A percentile compares a stretch with the other conserved stretches of the same genome.
Evolutionary conservation across 2,113 vertebrate species (phyloP).

Genomic region (Camelus bactrianus): DNA sequence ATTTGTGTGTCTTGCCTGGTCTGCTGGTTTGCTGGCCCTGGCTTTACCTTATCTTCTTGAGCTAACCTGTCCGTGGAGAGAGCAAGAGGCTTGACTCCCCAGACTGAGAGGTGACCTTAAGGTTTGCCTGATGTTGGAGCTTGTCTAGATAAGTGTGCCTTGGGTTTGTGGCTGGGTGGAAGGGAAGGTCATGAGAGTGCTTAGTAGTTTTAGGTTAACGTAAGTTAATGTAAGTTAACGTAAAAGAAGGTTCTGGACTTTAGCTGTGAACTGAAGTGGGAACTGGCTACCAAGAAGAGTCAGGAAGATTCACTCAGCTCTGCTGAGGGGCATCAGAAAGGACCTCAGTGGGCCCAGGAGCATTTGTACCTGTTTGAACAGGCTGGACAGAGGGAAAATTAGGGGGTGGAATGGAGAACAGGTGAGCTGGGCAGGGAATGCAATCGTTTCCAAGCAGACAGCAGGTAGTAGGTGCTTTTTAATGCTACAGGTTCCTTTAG

Average conservation of each 20-base stretch:
- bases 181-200: background rate
- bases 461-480: background rate
- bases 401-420: background rate
- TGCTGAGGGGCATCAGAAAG: background rate
- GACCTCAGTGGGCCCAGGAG: background rate
- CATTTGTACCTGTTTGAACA: background rate
- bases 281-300: background rate
- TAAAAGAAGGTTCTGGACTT: conserved; percentile 43
- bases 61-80: background rate
- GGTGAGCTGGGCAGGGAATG: background rate
- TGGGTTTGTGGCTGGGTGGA: background rate
- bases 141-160: background rate
- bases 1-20: background rate
- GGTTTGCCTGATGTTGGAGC: background rate
- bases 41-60: background rate
- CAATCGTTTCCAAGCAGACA: background rate
- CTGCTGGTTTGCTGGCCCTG: background rate
- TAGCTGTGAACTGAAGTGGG: background rate
- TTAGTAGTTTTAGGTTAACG: background rate
- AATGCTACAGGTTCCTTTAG: background rate
- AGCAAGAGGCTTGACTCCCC: background rate
- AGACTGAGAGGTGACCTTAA: background rate
- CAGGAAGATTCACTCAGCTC: background rate
- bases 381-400: background rate
- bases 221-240: background rate